Evolutionary conservation across 2,888 invertebrate genomes (phyloP).

Genomic region (Pyrrhosoma nymphula): DNA sequence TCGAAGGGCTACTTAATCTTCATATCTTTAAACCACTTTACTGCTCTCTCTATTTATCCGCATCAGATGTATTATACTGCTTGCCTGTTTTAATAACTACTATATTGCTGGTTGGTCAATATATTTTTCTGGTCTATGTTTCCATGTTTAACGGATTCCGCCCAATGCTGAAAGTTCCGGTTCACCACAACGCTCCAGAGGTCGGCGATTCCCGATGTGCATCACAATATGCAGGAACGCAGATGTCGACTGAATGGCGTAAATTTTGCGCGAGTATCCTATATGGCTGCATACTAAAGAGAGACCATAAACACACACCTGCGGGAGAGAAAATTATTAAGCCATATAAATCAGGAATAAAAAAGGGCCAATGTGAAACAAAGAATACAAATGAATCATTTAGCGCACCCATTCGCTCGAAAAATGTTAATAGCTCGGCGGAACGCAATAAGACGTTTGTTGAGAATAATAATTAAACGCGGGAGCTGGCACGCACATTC

Average conservation of each 20-base stretch:
- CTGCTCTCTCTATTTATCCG: no score
- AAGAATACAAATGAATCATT: slow-evolving; percentile 33
- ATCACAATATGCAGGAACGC: background rate
- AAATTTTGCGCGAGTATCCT: background rate
- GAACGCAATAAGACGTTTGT: slow-evolving; percentile 21
- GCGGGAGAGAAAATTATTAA: background rate
- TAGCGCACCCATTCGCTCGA: background rate
- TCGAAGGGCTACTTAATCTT: no score
- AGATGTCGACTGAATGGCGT: background rate
- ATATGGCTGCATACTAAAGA: background rate
- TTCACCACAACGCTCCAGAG: background rate
- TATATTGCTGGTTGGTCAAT: no score
- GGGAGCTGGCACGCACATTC: background rate
- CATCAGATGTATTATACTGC: no score
- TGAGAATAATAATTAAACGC: slow-evolving; percentile 8
- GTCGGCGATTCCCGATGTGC: background rate
- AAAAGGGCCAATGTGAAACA: background rate
- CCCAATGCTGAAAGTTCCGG: background rate
- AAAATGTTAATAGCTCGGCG: background rate
- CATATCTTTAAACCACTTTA: no score
- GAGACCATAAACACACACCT: background rate
- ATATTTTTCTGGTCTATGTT: no score
- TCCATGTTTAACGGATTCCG: background rate
- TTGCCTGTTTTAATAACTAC: no score
- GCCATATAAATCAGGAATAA: background rate